These are phyloP conservation scores for Prunella himalayana DNA, from an alignment of 2,113 vertebrate genomes.

Conservation along the genomic window DNA sequence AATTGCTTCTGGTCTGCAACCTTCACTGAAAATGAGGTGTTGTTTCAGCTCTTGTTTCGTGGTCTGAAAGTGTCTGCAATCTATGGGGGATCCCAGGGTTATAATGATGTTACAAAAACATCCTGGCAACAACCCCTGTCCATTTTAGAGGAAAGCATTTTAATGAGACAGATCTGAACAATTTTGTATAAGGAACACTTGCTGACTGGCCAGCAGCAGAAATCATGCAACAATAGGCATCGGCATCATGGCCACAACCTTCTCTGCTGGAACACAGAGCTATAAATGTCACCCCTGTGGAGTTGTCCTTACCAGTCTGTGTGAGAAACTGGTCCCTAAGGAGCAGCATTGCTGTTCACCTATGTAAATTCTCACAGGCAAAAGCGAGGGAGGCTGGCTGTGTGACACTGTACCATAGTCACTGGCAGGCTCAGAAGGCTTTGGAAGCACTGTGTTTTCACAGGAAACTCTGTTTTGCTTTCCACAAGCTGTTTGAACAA, in stretches of 20 bases:
- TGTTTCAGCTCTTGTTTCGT: not conserved
- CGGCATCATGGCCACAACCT: not conserved
- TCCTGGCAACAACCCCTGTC: not conserved
- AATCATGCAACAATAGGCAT: not conserved
- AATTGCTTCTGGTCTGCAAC: not conserved
- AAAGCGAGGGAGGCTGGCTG: not conserved
- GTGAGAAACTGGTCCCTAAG: not conserved
- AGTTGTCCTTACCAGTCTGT: not conserved
- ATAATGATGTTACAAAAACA: not conserved
- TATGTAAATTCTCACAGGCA: not conserved
- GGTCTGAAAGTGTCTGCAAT: not conserved
- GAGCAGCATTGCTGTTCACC: not conserved
- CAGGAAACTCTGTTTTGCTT: constrained; percentile 9
- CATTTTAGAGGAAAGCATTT: not conserved
- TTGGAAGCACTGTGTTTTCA: not conserved
- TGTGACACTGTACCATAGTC: not conserved
- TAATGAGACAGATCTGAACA: not conserved
- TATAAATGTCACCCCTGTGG: not conserved
- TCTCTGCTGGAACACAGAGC: not conserved
- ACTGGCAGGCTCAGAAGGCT: not conserved
- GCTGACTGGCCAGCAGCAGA: not conserved
- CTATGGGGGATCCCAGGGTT: not conserved
- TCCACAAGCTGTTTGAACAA: not conserved
- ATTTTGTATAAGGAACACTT: not conserved
- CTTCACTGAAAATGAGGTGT: not conserved